phyloP scores from a whole-genome alignment of 2,888 invertebrate species.

The Tetragnatha montana region DNA sequence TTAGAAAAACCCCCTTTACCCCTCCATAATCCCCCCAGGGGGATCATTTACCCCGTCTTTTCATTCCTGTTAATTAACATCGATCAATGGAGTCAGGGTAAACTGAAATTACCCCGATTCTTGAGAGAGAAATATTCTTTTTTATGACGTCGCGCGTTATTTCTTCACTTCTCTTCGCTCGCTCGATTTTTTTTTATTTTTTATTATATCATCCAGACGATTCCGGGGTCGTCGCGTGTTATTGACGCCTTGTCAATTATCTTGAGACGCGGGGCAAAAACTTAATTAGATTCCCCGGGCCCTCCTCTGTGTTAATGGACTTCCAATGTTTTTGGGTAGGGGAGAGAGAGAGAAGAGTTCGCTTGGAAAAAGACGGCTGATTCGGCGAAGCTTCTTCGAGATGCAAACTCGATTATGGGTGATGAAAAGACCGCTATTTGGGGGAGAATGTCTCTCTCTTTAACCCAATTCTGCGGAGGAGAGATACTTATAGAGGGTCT shows the following conservation, averaged over 20 bases:
- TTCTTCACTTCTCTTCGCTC: background rate
- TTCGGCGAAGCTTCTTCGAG: too few species aligned
- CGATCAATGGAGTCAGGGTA: conserved; percentile 23
- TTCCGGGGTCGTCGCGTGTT: conserved; percentile 16
- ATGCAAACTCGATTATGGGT: too few species aligned
- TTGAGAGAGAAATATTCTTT: background rate
- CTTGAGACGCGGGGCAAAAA: conserved; percentile 44
- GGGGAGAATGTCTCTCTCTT: too few species aligned
- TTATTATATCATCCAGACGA: background rate
- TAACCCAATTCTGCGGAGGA: too few species aligned
- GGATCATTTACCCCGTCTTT: conserved; percentile 22
- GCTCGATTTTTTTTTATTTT: too few species aligned
- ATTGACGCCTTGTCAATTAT: conserved; percentile 56
- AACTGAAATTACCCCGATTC: conserved; percentile 28
- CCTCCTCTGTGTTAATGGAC: conserved; percentile 27
- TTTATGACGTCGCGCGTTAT: background rate
- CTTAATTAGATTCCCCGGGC: conserved; percentile 46
- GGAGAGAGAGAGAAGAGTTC: too few species aligned
- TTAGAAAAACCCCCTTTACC: background rate
- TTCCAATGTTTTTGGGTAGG: conserved; percentile 3
- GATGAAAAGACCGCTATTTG: too few species aligned
- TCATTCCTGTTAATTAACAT: conserved; percentile 15
- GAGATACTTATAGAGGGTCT: too few species aligned
- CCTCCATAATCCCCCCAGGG: background rate
- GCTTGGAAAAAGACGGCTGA: too few species aligned